phyloP scores from a whole-genome alignment of 2,113 vertebrate species.

The Bos javanicus region DNA sequence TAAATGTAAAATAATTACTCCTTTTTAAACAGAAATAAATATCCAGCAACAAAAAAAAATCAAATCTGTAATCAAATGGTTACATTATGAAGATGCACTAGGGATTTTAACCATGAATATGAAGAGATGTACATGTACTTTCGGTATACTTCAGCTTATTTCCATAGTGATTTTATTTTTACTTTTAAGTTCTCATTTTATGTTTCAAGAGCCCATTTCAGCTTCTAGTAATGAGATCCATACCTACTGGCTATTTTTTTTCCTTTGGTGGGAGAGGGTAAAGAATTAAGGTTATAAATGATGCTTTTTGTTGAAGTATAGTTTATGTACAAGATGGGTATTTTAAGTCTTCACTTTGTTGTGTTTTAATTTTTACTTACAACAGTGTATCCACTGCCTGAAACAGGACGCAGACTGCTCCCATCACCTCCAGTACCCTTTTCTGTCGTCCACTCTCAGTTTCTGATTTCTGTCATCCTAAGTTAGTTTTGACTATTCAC shows the following conservation, averaged over 20 bases:
- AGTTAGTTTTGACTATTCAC: background rate
- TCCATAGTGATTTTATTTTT: background rate
- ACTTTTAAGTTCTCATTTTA: background rate
- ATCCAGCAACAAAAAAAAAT: background rate
- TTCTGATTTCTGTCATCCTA: background rate
- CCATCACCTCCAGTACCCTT: too few species aligned
- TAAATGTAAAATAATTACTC: background rate
- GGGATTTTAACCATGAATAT: background rate
- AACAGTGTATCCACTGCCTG: background rate
- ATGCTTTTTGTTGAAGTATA: background rate
- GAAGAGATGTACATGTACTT: background rate
- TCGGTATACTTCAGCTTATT: background rate
- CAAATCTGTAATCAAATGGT: background rate
- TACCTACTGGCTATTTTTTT: background rate
- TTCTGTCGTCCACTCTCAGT: background rate
- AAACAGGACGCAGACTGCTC: background rate
- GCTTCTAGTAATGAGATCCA: background rate
- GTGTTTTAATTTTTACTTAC: background rate
- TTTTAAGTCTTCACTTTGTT: background rate
- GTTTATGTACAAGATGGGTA: background rate
- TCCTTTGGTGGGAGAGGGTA: background rate
- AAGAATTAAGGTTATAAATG: background rate
- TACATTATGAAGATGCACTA: background rate
- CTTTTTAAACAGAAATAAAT: background rate
- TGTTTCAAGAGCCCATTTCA: background rate